Conservation (phyloP, 2,113 vertebrate genomes). For the Ailuropoda melanoleuca region DNA sequence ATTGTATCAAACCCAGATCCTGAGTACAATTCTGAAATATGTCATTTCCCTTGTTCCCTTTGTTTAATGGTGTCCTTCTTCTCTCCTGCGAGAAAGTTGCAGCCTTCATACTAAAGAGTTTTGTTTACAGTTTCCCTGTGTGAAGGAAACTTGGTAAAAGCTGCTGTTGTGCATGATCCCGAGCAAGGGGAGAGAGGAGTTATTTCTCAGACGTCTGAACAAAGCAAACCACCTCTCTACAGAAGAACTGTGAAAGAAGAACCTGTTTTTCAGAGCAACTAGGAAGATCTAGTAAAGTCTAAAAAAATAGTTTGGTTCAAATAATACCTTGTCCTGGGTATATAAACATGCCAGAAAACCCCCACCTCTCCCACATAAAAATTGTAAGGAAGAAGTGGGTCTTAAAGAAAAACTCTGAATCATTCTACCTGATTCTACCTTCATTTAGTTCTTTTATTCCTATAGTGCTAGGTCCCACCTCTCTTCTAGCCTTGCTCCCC, state of each 20-base stretch:
- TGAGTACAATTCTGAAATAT: background rate
- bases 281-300: background rate
- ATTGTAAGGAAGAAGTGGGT: background rate
- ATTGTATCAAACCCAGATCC: background rate
- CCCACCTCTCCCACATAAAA: background rate
- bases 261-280: background rate
- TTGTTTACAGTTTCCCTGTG: background rate
- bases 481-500: background rate
- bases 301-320: background rate
- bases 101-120: background rate
- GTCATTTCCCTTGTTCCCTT: background rate
- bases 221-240: background rate
- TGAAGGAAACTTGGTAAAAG: background rate
- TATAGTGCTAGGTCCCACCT: rapidly evolving
- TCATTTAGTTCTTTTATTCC: background rate
- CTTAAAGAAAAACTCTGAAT: background rate
- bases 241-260: background rate
- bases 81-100: background rate
- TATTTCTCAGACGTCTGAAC: background rate
- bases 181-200: background rate
- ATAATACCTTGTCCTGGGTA: background rate
- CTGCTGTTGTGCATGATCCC: background rate
- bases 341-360: background rate
- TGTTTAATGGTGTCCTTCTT: background rate
- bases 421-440: background rate